Evolutionary conservation across 1,140 invertebrate species (phyloP).

Genomic region (Pantala flavescens): DNA sequence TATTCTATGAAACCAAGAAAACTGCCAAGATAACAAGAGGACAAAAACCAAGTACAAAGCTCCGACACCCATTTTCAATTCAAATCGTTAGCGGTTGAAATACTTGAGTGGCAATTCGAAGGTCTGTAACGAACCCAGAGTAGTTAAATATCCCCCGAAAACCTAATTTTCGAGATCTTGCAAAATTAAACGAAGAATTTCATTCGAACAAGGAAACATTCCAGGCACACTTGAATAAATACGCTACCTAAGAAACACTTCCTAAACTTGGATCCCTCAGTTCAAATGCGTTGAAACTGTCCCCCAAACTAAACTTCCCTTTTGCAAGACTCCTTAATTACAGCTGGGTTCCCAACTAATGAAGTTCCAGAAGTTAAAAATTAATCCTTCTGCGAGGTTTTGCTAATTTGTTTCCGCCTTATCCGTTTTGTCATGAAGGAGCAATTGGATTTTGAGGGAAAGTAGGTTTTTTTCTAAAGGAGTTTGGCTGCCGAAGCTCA

Average conservation of each 20-base stretch:
- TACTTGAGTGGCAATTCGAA: too few species aligned
- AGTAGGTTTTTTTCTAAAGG: too few species aligned
- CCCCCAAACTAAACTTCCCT: background rate
- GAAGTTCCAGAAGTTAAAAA: constrained; percentile 10
- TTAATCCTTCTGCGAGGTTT: constrained; percentile 1
- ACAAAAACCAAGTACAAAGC: too few species aligned
- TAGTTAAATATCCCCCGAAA: too few species aligned
- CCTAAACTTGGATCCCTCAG: background rate
- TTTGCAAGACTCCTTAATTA: background rate
- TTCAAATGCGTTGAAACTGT: background rate
- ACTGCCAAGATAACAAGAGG: too few species aligned
- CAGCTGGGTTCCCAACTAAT: background rate
- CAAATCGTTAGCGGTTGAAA: too few species aligned
- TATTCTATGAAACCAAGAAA: too few species aligned
- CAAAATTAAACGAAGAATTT: background rate
- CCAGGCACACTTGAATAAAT: background rate
- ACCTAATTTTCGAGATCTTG: background rate
- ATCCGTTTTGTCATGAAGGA: background rate
- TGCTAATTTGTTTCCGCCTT: constrained; percentile 1
- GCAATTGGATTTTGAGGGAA: too few species aligned
- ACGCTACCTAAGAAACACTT: background rate
- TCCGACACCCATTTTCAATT: too few species aligned
- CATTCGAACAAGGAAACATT: background rate
- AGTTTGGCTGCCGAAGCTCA: too few species aligned
- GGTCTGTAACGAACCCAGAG: too few species aligned